phyloP scores from a whole-genome alignment of 2,797 vertebrate species.

The Cercopithecus mitis region DNA sequence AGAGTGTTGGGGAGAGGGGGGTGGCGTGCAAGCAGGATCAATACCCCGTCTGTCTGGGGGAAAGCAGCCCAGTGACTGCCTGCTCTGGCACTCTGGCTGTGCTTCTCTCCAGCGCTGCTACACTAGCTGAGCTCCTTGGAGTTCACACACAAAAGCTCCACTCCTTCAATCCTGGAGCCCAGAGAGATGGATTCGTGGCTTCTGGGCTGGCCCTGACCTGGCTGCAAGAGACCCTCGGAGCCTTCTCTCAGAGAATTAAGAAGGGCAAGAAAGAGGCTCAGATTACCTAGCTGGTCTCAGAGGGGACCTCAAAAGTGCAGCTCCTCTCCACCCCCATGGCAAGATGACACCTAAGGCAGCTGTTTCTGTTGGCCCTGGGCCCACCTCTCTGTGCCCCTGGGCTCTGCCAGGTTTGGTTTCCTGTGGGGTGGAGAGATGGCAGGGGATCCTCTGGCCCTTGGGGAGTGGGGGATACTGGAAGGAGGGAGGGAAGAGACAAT shows the following conservation, averaged over 20 bases:
- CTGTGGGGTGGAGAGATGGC: background rate
- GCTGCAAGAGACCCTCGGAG: background rate
- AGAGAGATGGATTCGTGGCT: background rate
- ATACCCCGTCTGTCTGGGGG: slow-evolving; percentile 74
- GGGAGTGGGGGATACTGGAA: background rate
- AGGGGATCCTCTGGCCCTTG: background rate
- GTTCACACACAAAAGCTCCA: background rate
- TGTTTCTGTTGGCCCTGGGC: slow-evolving; percentile 51
- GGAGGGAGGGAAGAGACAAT: background rate
- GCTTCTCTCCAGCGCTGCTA: background rate
- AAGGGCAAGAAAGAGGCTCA: background rate
- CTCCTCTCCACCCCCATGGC: background rate
- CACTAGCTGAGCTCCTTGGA: background rate
- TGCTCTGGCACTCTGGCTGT: background rate
- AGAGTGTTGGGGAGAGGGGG: slow-evolving; percentile 59
- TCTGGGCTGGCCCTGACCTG: background rate
- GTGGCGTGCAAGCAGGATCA: slow-evolving; percentile 30
- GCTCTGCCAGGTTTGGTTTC: background rate
- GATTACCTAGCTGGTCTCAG: slow-evolving; percentile 14
- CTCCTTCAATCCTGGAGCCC: background rate
- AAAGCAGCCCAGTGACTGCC: slow-evolving; percentile 41
- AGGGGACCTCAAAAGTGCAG: slow-evolving; percentile 38
- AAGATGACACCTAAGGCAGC: slow-evolving; percentile 70
- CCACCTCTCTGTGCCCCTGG: background rate
- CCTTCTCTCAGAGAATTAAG: background rate